A percentile compares a stretch with the other conserved stretches of the same genome.
Conservation (phyloP, 2,888 invertebrate species). For the Drosophila neonasuta region DNA sequence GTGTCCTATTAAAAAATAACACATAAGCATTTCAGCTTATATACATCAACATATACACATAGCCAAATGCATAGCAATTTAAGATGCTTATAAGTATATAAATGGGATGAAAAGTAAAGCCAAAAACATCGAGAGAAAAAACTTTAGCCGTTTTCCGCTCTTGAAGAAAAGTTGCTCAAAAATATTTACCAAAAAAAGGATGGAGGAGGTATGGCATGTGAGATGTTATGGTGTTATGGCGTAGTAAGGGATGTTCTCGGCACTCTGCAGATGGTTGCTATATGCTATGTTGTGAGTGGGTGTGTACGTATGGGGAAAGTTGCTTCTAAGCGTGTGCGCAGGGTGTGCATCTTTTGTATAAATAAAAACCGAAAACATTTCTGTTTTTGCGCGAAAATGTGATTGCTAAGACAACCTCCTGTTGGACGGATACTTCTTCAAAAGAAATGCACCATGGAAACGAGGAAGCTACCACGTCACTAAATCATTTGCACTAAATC, state of each 20-base stretch:
- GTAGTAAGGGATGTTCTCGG: not conserved
- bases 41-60: not conserved
- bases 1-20: slow-evolving; percentile 68
- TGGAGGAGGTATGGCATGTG: slow-evolving; percentile 49
- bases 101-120: slow-evolving; percentile 30
- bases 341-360: slow-evolving; percentile 37
- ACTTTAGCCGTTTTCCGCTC: slow-evolving; percentile 30
- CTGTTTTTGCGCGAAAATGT: slow-evolving; percentile 62
- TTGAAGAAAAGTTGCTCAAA: slow-evolving; percentile 67
- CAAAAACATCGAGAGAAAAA: slow-evolving; percentile 48
- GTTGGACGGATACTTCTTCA: not conserved
- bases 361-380: slow-evolving; percentile 41
- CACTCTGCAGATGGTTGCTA: slow-evolving; percentile 1
- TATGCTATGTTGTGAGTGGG: slow-evolving; percentile 10
- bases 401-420: slow-evolving; percentile 49
- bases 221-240: slow-evolving; percentile 19
- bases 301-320: slow-evolving; percentile 5
- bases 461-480: not conserved
- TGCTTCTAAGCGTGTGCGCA: slow-evolving; percentile 41
- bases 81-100: slow-evolving; percentile 32
- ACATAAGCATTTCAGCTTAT: slow-evolving; percentile 9
- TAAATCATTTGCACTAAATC: not conserved
- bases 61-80: slow-evolving; percentile 3
- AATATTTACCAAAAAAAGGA: slow-evolving; percentile 67
- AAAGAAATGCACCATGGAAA: not conserved